Conservation (phyloP, 1,140 invertebrate species). For the Drosophila tani region DNA sequence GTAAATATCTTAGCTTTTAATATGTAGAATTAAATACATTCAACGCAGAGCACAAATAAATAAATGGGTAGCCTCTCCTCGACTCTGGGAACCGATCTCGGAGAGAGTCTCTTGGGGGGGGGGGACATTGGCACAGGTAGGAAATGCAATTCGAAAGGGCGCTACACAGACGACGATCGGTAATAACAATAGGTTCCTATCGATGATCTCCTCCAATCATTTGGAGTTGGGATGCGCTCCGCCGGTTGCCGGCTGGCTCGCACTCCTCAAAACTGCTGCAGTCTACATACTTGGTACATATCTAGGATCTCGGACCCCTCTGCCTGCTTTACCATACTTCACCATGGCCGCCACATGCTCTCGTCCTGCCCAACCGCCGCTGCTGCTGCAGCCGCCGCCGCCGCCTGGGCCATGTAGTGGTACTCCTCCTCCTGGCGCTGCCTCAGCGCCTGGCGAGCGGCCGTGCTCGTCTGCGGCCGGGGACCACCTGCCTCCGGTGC, state of each 20-base stretch:
- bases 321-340: conserved; percentile 20
- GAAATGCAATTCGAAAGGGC: conserved; percentile 61
- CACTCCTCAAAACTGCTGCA: conserved; percentile 61
- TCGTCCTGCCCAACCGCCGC: conserved; percentile 60
- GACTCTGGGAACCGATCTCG: conserved; percentile 28
- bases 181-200: conserved; percentile 55
- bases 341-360: conserved; percentile 83
- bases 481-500: conserved; percentile 61
- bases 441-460: conserved; percentile 64
- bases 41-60: conserved; percentile 56
- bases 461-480: conserved; percentile 70
- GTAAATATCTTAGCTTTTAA: conserved; percentile 70
- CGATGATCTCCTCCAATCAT: conserved; percentile 1
- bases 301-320: conserved; percentile 49
- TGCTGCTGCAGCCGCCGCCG: conserved; percentile 51
- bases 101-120: conserved; percentile 55
- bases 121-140: conserved; percentile 73
- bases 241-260: conserved; percentile 38
- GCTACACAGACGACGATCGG: conserved; percentile 49
- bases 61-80: conserved; percentile 37
- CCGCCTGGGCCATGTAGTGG: conserved; percentile 57
- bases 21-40: conserved; percentile 78
- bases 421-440: conserved; percentile 75
- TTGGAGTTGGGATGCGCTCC: conserved; percentile 14
- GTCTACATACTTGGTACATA: conserved; percentile 75